phyloP scores from a whole-genome alignment of 2,113 vertebrate genomes.

The Ibidorhyncha struthersii region DNA sequence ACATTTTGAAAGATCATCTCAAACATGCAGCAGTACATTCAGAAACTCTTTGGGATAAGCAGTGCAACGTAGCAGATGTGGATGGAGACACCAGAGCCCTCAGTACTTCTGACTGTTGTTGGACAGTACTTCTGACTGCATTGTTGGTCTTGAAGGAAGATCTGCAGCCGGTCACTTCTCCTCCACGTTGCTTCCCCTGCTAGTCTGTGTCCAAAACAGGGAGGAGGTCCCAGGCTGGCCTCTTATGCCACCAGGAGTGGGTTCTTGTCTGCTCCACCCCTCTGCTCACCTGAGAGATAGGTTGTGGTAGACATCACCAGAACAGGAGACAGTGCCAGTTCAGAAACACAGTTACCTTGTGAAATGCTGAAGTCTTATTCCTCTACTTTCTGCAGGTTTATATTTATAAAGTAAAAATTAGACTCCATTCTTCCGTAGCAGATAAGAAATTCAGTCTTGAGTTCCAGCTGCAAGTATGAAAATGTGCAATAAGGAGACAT shows the following conservation, averaged over 20 bases:
- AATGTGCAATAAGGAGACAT: background rate
- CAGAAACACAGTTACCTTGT: background rate
- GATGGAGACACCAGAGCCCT: background rate
- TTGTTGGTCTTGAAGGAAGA: background rate
- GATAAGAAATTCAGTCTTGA: background rate
- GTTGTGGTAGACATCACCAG: background rate
- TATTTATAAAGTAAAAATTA: background rate
- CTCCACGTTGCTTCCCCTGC: background rate
- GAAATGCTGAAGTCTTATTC: background rate
- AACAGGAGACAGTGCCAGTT: background rate
- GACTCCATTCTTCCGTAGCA: background rate
- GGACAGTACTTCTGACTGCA: background rate
- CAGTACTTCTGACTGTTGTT: background rate
- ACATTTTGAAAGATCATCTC: background rate
- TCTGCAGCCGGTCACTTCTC: accelerated
- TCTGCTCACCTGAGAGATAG: background rate
- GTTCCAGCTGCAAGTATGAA: background rate
- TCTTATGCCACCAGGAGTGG: background rate
- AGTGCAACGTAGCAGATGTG: background rate
- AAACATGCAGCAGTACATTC: background rate
- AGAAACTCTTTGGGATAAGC: background rate
- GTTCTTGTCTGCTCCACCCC: background rate
- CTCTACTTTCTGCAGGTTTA: background rate
- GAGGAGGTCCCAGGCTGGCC: background rate
- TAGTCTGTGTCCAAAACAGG: background rate